Evolutionary conservation across 1,140 invertebrate genomes (phyloP), one percentile per base, ranked within the genome.

Genomic region (Meloidogyne hapla): DNA sequence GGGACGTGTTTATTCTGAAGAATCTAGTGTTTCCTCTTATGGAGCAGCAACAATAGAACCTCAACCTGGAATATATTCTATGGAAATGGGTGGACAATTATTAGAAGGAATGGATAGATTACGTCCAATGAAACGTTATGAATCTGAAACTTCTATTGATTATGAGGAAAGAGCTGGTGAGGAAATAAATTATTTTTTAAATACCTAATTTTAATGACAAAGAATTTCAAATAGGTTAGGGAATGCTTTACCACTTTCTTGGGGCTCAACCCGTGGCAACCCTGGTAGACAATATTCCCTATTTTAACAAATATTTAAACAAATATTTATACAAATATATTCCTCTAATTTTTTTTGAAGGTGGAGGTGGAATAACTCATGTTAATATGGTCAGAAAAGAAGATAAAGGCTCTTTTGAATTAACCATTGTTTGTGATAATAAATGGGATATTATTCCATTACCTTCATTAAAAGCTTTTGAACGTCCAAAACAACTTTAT

Each of bases 341-440:
- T 26, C 9, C 62, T 26, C 9, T 21, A 63, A 21, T 26, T 63
- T 26, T 63, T 15, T 67, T n/a, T n/a, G n/a, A n/a, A 75, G 73
- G 78, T 61, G 80, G 80, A 45, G 81, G n/a, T n/a, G n/a, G 80
- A 25, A 81, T 81, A 28, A 81, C 80, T 12, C 78, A 81, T 72
- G 80, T 81, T n/a, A 83, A 80, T 15, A 42, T 82, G 26, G 63
- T 83, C 48, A 83, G 77, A 40, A 81, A 81, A 61, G 80, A 81
- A 66, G 67, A 66, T 26, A 48, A 69, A 42, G 77, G 81, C 13
- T 62, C 42, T 33, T 81, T 81, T 62, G 74, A 81, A 71, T 42
- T 81, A 23, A 81, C 72, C 10, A 83, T 81, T 56, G 79, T 83
- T 33, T 69, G 75, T 63, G 78, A 83, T 21, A 74, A 80, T 65